Evolutionary conservation across 2,113 vertebrate genomes (phyloP), one percentile per base, ranked within the genome.

Genomic region (Microcebus jonahi): DNA sequence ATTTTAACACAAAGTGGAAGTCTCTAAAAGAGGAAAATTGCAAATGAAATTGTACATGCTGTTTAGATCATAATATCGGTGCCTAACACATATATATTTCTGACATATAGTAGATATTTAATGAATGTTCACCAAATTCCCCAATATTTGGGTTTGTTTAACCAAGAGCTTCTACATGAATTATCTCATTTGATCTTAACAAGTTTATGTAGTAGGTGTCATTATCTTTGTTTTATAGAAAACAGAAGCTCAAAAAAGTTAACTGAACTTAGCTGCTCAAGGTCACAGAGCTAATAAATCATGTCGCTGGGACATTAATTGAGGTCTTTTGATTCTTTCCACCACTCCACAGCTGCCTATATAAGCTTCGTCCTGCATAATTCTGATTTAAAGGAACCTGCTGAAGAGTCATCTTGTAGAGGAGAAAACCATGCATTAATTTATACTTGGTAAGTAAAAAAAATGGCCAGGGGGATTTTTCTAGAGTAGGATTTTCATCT

Each of bases 161-260:
- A 75, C n/a, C 6, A 48, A 75, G 63, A 10, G 11, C 31, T 88
- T 96, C 39, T 88, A 61, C 9, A 63, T 11, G 27, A 63, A 57
- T 79, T 55, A 67, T 67, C 73, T 89, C 73, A 68, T 42, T 67
- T 89, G 80, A 84, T 75, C 65, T 42, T 59, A 48, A 81, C 8
- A 39, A 34, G 20, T 81, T 36, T 81, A n/a, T n/a, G 82, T 80
- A 85, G 75, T 59, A 86, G 39, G 27, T n/a, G 34, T 67, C 45
- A n/a, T 50, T 91, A 67, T 77, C 82, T 94, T 87, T 55, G 25
- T 80, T 90, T 77, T 53, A 61, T 25, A 67, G 61, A 77, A 86
- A 76, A 91, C 20, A 85, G 81, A 92, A 77, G 27, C 20, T 68
- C 79, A 55, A 55, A 80, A 87, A 85, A 23, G 13, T 81, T 88